These are phyloP conservation scores for Holcopasites calliopsidis DNA, from an alignment of 1,140 invertebrate genomes.

Conservation along the genomic window DNA sequence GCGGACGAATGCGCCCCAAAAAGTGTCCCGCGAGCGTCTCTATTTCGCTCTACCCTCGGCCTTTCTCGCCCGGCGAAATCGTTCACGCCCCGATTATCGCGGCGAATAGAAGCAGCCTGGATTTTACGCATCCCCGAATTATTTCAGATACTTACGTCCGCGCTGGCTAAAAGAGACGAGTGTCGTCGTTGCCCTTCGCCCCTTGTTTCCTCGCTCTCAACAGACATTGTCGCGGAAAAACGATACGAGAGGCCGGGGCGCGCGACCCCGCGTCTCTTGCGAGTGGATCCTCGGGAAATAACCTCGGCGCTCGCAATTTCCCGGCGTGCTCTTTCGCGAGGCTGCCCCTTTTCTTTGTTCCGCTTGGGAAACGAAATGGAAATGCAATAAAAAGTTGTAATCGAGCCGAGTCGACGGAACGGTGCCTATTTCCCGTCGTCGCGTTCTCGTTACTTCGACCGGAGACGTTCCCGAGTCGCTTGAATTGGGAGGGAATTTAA, in stretches of 20 bases:
- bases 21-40: slow-evolving; percentile 13
- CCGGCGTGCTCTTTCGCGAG: slow-evolving; percentile 46
- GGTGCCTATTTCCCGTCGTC: not conserved
- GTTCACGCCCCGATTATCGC: slow-evolving; percentile 76
- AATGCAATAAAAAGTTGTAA: slow-evolving; percentile 79
- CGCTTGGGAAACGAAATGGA: slow-evolving; percentile 71
- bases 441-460: slow-evolving; percentile 49
- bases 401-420: slow-evolving; percentile 55
- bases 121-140: slow-evolving; percentile 78
- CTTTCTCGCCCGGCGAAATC: slow-evolving; percentile 55
- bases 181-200: not conserved
- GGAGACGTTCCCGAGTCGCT: slow-evolving; percentile 37
- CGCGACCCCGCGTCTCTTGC: no score
- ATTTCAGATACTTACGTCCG: slow-evolving; percentile 59
- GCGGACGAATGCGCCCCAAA: slow-evolving; percentile 46
- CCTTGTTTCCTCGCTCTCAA: not conserved
- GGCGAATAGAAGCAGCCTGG: slow-evolving; percentile 69
- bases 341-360: slow-evolving; percentile 37
- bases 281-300: slow-evolving; percentile 60
- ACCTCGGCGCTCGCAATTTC: slow-evolving; percentile 73
- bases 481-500: slow-evolving; percentile 51
- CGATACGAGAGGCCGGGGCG: slow-evolving; percentile 29
- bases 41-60: slow-evolving; percentile 25
- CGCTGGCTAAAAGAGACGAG: slow-evolving; percentile 34
- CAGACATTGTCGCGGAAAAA: slow-evolving; percentile 24